Base-by-base conservation (phyloP, 2,888 invertebrate species). In the Anodontia alba region DNA sequence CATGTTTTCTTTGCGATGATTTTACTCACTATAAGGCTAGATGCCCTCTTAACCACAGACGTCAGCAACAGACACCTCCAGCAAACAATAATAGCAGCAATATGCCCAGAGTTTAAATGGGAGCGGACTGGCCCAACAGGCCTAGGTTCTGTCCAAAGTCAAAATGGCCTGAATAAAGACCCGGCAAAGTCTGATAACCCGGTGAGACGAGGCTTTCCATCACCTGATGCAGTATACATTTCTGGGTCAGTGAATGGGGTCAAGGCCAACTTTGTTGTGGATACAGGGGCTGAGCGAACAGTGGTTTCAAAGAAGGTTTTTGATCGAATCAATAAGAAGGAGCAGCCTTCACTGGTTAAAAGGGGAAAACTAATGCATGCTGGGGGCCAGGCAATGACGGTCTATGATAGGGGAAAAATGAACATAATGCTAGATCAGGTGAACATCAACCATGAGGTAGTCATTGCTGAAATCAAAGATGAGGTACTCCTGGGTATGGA, bases 171-270 rank as follows among this genome's bases (percentile, higher is more conserved):
- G 20, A 51, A 71, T 54, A 29, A 46, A 23, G 66, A 46, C 49
- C 10, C 29, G 29, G 20, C 42, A 7, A 38, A 0, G 15, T 7
- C 31, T 51, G 5, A 72, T 43, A 38, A 31, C 46, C 69, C 78
- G 2, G n/a, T 81, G 17, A 42, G 72, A 51, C 29, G 77, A 26
- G 54, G 68, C 33, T n/a, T n/a, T n/a, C n/a, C n/a, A n/a, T n/a
- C n/a, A n/a, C n/a, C n/a, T n/a, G n/a, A n/a, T n/a, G n/a, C 66
- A 3, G 68, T 81, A 33, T 77, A 81, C 62, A 33, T 80, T 51
- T 17, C 67, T 1, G 73, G 54, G 36, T 73, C 31, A 38, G 57
- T 78, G 12, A 20, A 68, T 15, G 69, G 68, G 20, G 33, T 79
- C 8, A 20, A 54, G 49, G 29, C 46, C 29, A 57, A 70, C 31